phyloP scores from a whole-genome alignment of 2,888 invertebrate species.

The Disparrhopalites patrizii region DNA sequence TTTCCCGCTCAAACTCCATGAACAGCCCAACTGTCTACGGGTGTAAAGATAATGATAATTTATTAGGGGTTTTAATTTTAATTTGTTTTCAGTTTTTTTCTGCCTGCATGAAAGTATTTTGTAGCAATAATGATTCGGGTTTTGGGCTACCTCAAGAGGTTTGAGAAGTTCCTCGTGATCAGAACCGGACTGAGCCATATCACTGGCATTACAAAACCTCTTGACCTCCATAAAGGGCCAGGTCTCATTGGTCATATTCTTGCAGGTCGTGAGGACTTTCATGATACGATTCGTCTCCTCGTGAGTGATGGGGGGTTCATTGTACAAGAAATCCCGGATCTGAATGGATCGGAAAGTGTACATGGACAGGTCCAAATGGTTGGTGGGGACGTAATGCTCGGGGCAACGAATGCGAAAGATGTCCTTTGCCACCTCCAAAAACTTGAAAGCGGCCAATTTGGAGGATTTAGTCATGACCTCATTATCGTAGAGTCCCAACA shows the following conservation, averaged over 20 bases:
- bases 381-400: conserved; percentile 30
- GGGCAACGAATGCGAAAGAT: conserved; percentile 41
- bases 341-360: conserved; percentile 29
- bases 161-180: too few species aligned
- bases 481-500: background rate
- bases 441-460: conserved; percentile 28
- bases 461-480: background rate
- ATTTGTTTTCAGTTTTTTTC: too few species aligned
- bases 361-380: conserved; percentile 35
- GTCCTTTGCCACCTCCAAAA: conserved; percentile 36
- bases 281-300: conserved; percentile 12
- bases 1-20: background rate
- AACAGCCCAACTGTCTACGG: background rate
- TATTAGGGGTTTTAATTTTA: too few species aligned
- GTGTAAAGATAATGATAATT: background rate
- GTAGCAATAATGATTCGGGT: too few species aligned
- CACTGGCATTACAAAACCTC: background rate
- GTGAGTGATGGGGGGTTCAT: conserved; percentile 11
- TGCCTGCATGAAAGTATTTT: too few species aligned
- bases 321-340: conserved; percentile 15
- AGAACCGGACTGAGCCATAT: too few species aligned
- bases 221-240: conserved; percentile 11
- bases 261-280: conserved; percentile 2
- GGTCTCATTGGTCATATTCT: background rate
- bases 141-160: conserved; percentile 10